phyloP scores from a whole-genome alignment of 2,113 vertebrate genomes.

The Colinus virginianus region DNA sequence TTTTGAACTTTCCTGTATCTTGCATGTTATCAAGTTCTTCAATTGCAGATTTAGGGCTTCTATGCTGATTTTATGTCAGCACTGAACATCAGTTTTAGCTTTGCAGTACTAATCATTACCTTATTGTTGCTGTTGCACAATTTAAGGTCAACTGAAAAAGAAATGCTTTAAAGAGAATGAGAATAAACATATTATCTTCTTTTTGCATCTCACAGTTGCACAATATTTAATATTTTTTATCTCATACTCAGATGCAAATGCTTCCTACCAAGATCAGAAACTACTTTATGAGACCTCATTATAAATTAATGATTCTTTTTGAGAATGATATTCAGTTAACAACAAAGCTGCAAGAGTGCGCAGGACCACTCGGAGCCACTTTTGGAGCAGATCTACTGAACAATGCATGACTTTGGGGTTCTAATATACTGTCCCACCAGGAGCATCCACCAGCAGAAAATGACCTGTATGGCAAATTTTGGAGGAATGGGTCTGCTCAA shows the following conservation, averaged over 20 bases:
- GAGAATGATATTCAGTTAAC: background rate
- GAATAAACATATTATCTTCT: background rate
- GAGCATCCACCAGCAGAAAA: background rate
- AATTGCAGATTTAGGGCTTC: background rate
- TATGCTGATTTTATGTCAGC: background rate
- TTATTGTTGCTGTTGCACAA: background rate
- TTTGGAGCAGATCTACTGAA: background rate
- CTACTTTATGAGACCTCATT: background rate
- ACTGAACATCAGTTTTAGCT: background rate
- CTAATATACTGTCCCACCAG: background rate
- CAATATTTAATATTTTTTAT: background rate
- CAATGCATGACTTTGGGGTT: background rate
- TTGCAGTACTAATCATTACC: conserved; percentile 9
- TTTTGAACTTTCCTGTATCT: background rate
- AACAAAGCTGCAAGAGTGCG: background rate
- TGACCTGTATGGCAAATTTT: background rate
- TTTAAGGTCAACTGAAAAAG: background rate
- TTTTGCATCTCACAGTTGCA: background rate
- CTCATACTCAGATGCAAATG: background rate
- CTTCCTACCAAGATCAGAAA: background rate
- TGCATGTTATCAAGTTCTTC: background rate
- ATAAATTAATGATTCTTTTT: background rate
- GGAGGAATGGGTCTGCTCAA: background rate
- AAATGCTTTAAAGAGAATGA: background rate
- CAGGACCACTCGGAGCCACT: rapidly evolving